Percentiles rank a stretch among this genome's conserved stretches.
Evolutionary conservation across 2,888 invertebrate species (phyloP).

Genomic region (Silvanus unidentatus): DNA sequence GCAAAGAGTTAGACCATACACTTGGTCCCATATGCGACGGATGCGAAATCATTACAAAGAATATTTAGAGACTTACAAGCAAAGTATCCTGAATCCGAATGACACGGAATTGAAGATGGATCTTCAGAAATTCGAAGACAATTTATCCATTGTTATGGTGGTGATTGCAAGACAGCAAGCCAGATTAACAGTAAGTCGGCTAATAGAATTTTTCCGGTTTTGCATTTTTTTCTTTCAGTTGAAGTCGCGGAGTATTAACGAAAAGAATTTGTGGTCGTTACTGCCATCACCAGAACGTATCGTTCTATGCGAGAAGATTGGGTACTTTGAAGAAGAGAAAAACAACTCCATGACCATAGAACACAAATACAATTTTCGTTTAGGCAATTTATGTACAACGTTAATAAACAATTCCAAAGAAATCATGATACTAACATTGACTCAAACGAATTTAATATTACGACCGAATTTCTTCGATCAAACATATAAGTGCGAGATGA

Average conservation of each 20-base stretch:
- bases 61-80: conserved; percentile 67
- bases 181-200: conserved; percentile 61
- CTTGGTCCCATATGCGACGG: conserved; percentile 64
- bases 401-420: conserved; percentile 64
- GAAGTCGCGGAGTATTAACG: conserved; percentile 60
- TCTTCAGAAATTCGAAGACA: conserved; percentile 69
- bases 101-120: conserved; percentile 69
- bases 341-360: conserved; percentile 45
- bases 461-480: conserved; percentile 34
- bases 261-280: conserved; percentile 45
- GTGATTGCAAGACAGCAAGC: conserved; percentile 75
- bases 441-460: conserved; percentile 54
- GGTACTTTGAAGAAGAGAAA: conserved; percentile 26
- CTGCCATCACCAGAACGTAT: conserved; percentile 43
- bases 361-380: conserved; percentile 68
- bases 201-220: background rate
- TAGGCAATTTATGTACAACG: conserved; percentile 66
- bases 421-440: conserved; percentile 64
- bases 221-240: conserved; percentile 42
- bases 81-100: conserved; percentile 63
- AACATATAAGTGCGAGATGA: conserved; percentile 31
- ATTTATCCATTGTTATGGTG: conserved; percentile 65
- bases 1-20: conserved; percentile 66
- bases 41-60: conserved; percentile 64
- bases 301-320: conserved; percentile 42